Percentiles rank a stretch among this genome's conserved stretches.
phyloP scores from a whole-genome alignment of 2,113 vertebrate species.

The Oreamnos americanus region DNA sequence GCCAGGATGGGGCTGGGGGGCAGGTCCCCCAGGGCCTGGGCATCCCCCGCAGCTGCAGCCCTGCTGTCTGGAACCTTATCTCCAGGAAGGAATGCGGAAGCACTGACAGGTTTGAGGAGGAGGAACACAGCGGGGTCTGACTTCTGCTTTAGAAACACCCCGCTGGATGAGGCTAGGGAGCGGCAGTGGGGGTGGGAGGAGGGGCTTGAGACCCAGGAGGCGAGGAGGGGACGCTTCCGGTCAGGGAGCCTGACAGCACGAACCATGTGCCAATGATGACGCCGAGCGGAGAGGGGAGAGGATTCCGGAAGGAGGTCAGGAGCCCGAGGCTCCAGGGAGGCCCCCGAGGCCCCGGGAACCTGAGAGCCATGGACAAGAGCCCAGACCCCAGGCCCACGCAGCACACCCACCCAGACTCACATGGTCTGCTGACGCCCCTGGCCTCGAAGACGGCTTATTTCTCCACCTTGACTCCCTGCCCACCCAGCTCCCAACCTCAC shows the following conservation, averaged over 20 bases:
- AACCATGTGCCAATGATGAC: accelerated
- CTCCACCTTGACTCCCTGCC: accelerated
- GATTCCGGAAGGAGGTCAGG: background rate
- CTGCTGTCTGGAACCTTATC: background rate
- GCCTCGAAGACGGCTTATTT: accelerated
- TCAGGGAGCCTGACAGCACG: accelerated
- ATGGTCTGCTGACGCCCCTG: accelerated
- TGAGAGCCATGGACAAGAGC: background rate
- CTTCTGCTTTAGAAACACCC: accelerated
- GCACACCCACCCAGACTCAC: background rate
- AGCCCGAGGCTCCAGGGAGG: background rate
- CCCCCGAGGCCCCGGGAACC: background rate
- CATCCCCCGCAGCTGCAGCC: background rate
- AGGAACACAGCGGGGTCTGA: background rate
- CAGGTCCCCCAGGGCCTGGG: accelerated
- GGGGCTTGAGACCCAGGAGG: background rate
- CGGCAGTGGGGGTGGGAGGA: accelerated
- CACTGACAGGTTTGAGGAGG: background rate
- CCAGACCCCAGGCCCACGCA: background rate
- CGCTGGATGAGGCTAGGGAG: background rate
- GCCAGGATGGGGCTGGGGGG: accelerated
- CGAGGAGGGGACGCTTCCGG: accelerated
- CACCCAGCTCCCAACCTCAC: background rate
- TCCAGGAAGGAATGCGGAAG: background rate
- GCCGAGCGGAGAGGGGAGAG: accelerated